Base-by-base conservation (phyloP, 2,797 vertebrate species). In the Myiotriccus ornatus region DNA sequence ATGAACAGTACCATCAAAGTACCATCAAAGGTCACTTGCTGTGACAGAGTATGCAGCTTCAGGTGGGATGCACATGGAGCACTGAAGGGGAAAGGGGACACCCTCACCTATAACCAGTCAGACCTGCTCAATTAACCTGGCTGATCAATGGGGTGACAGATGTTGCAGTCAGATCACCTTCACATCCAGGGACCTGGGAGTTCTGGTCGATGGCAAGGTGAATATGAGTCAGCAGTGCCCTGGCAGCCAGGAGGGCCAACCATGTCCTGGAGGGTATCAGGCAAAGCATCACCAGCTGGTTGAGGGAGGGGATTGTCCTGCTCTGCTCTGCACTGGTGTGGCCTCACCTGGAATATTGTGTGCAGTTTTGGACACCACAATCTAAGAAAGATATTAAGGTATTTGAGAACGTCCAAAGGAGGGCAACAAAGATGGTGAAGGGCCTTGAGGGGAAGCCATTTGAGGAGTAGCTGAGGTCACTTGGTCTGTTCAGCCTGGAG, bases 271-370 rank as follows among this genome's bases (percentile, higher is more conserved):
- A 6, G 11, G 0, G 4, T 25, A 49, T 43, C 15, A 16, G 50
- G 32, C 27, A 56, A 22, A 79, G 32, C 35, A 43, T 12, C 0
- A 0, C 21, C 57, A 57, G 55, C 22, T 0, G 0, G 25, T 6
- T 9, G 34, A 53, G 14, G 18, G 21, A 52, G 14, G 21, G 21
- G 18, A 82, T 20, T 53, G 53, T 60, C 85, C 34, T 0, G 0
- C 46, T 59, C 37, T 67, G 39, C 46, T 28, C 49, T 59, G 53
- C 2, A 3, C 28, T 52, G 39, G 2, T 12, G 34, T 1, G 0
- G 28, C 46, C 34, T 67, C 30, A 13, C 39, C 21, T 74, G 1
- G 0, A 34, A 21, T 18, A 3, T 6, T 80, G 46, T 5, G 23
- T n/a, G 11, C 13, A 65, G n/a, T 6, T 81, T 41, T 22, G n/a